These are phyloP conservation scores for Synergus umbraculus DNA, from an alignment of 2,888 invertebrate genomes.

Conservation along the genomic window DNA sequence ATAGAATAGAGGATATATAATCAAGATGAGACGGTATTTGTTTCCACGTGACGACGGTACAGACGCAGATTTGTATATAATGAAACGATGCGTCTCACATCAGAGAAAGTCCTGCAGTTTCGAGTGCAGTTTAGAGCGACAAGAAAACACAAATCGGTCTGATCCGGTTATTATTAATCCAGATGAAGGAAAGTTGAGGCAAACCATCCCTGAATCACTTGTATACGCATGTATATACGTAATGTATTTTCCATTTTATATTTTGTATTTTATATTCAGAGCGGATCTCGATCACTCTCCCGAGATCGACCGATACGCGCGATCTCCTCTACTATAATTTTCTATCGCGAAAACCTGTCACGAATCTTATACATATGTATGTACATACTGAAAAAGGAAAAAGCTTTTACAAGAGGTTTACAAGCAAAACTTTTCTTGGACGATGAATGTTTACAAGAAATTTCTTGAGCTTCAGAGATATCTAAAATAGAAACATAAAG, in stretches of 20 bases:
- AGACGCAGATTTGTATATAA: slow-evolving; percentile 45
- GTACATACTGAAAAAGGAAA: not conserved
- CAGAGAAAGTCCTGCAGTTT: slow-evolving; percentile 47
- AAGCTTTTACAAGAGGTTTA: not conserved
- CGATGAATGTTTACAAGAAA: slow-evolving; percentile 8
- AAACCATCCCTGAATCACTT: not conserved
- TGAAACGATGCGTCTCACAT: slow-evolving; percentile 17
- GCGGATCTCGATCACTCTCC: slow-evolving; percentile 20
- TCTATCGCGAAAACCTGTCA: slow-evolving; percentile 31
- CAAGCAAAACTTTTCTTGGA: not conserved
- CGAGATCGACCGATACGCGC: not conserved
- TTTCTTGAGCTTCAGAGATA: slow-evolving; percentile 5
- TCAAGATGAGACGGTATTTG: slow-evolving; percentile 43
- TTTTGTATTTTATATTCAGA: slow-evolving; percentile 6
- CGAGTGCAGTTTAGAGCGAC: slow-evolving; percentile 30
- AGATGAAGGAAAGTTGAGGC: slow-evolving; percentile 26
- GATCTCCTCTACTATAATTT: not conserved
- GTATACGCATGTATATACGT: not conserved
- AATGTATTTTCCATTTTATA: not conserved
- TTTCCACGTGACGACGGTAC: slow-evolving; percentile 42
- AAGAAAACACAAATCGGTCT: slow-evolving; percentile 44
- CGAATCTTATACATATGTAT: not conserved
- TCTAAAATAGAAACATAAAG: not conserved
- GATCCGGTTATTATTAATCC: slow-evolving; percentile 29
- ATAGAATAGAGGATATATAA: slow-evolving; percentile 30